phyloP scores from a whole-genome alignment of 2,888 invertebrate genomes.

The Agrypnus murinus region DNA sequence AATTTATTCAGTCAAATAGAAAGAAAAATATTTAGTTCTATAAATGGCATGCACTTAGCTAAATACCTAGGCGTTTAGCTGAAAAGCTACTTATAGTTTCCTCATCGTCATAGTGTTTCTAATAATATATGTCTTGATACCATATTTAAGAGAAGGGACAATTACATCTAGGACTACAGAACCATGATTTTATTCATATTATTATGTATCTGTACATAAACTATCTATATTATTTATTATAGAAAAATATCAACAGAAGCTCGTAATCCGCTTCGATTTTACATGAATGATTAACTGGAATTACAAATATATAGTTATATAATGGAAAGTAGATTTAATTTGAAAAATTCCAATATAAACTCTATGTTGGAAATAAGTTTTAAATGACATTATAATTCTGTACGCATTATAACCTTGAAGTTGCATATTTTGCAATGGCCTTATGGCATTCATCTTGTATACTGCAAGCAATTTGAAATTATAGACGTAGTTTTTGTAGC shows the following conservation, averaged over 20 bases:
- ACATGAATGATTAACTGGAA: neutral
- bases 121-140: too few relatives aligned
- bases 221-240: too few relatives aligned
- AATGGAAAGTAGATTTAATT: neutral
- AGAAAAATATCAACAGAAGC: neutral
- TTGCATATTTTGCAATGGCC: neutral
- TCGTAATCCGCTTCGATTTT: neutral
- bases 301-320: neutral
- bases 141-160: too few relatives aligned
- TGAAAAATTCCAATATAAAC: neutral
- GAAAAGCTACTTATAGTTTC: too few relatives aligned
- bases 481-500: constrained; percentile 10
- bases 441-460: neutral
- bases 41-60: too few relatives aligned
- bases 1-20: too few relatives aligned
- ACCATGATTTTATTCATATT: too few relatives aligned
- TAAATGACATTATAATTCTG: neutral
- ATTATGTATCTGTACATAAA: too few relatives aligned
- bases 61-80: too few relatives aligned
- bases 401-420: neutral
- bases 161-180: too few relatives aligned
- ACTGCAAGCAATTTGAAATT: constrained; percentile 12
- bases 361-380: neutral
- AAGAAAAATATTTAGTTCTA: too few relatives aligned
- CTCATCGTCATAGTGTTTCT: too few relatives aligned